Evolutionary conservation across 2,113 vertebrate species (phyloP).

Genomic region (Apteryx mantelli): DNA sequence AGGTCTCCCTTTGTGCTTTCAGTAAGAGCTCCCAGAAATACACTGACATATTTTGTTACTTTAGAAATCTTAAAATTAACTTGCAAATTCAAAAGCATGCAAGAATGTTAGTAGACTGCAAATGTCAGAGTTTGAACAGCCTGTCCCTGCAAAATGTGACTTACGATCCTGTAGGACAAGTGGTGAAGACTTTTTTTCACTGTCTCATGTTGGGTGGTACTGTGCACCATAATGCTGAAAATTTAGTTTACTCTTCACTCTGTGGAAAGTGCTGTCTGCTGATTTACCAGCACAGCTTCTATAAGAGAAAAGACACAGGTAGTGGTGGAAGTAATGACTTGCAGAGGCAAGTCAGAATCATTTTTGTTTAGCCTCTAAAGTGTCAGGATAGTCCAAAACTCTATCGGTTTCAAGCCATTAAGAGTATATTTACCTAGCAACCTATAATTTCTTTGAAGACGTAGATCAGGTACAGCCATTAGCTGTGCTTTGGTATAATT

Average conservation of each 20-base stretch:
- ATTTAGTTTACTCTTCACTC: too few species aligned
- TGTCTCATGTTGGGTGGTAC: not conserved
- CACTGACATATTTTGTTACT: not conserved
- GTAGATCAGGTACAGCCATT: not conserved
- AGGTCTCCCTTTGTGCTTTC: not conserved
- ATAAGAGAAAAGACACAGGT: not conserved
- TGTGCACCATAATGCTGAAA: not conserved
- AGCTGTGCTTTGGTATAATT: not conserved
- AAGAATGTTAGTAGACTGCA: rapidly evolving
- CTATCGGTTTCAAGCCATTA: not conserved
- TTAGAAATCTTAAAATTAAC: not conserved
- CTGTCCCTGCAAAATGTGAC: not conserved
- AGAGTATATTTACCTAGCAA: not conserved
- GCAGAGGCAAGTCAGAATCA: not conserved
- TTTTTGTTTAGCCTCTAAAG: not conserved
- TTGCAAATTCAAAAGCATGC: rapidly evolving
- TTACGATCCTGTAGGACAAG: not conserved
- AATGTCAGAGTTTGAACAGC: not conserved
- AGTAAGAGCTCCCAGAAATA: not conserved
- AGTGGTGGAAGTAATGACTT: not conserved
- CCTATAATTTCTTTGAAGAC: not conserved
- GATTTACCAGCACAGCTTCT: not conserved
- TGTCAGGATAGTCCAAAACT: not conserved
- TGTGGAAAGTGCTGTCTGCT: not conserved
- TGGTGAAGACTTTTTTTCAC: not conserved